phyloP scores from a whole-genome alignment of 2,113 vertebrate species.

The Leiothrix lutea region DNA sequence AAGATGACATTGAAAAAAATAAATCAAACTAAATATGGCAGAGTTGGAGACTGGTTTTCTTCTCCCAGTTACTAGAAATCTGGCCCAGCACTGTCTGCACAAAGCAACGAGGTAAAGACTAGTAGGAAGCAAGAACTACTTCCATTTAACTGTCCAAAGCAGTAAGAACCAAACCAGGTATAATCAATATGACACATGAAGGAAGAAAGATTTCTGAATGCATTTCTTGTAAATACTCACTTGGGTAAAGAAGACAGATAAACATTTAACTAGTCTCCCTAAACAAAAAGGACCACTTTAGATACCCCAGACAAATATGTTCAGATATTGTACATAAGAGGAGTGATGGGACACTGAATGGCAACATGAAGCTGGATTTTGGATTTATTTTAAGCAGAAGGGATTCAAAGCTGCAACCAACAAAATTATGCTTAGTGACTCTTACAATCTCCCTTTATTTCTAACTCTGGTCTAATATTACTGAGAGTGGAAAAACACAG shows the following conservation, averaged over 20 bases:
- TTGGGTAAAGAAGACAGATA: background rate
- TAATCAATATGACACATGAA: background rate
- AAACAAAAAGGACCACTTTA: background rate
- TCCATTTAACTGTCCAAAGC: background rate
- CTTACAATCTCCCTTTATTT: background rate
- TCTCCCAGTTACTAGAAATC: background rate
- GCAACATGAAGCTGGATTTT: background rate
- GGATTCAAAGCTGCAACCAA: background rate
- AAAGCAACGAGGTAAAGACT: background rate
- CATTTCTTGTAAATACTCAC: background rate
- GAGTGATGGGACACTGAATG: background rate
- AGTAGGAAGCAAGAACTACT: background rate
- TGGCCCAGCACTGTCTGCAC: background rate
- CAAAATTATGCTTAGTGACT: background rate
- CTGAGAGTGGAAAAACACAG: background rate
- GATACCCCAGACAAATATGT: background rate
- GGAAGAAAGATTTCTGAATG: background rate
- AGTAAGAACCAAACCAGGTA: background rate
- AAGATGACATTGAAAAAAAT: background rate
- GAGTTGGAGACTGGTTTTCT: background rate
- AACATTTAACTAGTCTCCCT: background rate
- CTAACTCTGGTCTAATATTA: background rate
- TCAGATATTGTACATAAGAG: background rate
- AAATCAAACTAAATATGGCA: background rate
- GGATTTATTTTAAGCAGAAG: background rate